phyloP scores from a whole-genome alignment of 2,113 vertebrate species.

The Procavia capensis region DNA sequence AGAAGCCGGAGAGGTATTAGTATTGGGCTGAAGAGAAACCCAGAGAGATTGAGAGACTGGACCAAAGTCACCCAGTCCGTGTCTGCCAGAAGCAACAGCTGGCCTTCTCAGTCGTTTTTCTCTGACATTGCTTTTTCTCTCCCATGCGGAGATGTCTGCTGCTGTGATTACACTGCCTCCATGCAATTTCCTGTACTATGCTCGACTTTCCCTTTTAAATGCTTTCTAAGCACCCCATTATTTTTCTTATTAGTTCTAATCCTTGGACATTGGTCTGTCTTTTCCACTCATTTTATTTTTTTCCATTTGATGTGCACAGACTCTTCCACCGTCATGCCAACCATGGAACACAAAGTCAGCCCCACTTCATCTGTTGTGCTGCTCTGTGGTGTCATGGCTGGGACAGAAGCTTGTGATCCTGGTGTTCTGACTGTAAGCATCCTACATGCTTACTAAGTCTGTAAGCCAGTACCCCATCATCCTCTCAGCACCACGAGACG shows the following conservation, averaged over 20 bases:
- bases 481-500: neutral
- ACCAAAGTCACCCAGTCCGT: neutral
- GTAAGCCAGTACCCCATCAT: neutral
- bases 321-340: neutral
- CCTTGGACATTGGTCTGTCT: neutral
- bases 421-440: neutral
- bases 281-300: neutral
- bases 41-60: neutral
- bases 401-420: neutral
- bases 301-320: neutral
- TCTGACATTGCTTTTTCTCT: neutral
- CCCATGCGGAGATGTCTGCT: neutral
- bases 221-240: neutral
- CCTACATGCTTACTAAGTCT: neutral
- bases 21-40: neutral
- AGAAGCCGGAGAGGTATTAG: neutral
- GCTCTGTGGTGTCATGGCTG: neutral
- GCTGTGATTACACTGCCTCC: neutral
- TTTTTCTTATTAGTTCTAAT: constrained; percentile 30
- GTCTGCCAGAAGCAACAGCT: neutral
- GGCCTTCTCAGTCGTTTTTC: neutral
- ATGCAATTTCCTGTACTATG: neutral
- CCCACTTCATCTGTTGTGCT: neutral
- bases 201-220: neutral
- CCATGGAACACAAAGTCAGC: neutral